phyloP scores from a whole-genome alignment of 2,888 invertebrate genomes.

The Andrena marginata region DNA sequence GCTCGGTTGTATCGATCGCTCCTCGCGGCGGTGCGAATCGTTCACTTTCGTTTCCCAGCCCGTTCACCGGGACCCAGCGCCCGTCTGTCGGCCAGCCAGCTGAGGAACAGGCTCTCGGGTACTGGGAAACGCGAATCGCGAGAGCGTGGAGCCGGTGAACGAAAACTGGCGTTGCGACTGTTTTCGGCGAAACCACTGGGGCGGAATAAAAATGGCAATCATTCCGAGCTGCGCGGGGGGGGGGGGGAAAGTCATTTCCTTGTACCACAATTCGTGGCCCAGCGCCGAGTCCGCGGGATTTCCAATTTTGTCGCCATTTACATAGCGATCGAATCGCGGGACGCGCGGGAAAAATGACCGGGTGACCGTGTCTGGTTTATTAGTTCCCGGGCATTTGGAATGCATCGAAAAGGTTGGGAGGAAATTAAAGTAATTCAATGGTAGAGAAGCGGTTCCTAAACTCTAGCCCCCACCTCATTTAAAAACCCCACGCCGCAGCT shows the following conservation, averaged over 20 bases:
- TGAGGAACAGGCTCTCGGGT: no score
- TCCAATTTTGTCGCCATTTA: conserved; percentile 28
- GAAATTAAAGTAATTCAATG: neutral
- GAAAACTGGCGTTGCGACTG: neutral
- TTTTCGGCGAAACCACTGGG: conserved; percentile 11
- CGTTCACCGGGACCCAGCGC: neutral
- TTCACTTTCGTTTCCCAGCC: conserved; percentile 17
- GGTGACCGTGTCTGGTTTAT: neutral
- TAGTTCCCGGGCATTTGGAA: conserved; percentile 3
- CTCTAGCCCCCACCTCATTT: no score
- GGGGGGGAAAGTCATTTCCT: conserved; percentile 28
- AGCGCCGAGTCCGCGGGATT: conserved; percentile 5
- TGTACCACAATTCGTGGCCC: neutral
- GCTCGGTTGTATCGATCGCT: conserved; percentile 17
- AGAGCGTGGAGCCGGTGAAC: neutral
- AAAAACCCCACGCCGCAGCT: no score
- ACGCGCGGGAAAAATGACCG: neutral
- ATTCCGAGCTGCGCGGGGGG: neutral
- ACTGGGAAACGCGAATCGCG: neutral
- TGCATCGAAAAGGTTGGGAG: neutral
- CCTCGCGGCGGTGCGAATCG: neutral
- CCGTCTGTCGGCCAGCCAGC: neutral
- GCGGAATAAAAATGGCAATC: conserved; percentile 18
- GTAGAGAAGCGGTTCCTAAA: no score
- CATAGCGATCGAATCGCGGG: conserved; percentile 27